Conservation (phyloP, 2,797 vertebrate species). For the Spinus olivaceus region DNA sequence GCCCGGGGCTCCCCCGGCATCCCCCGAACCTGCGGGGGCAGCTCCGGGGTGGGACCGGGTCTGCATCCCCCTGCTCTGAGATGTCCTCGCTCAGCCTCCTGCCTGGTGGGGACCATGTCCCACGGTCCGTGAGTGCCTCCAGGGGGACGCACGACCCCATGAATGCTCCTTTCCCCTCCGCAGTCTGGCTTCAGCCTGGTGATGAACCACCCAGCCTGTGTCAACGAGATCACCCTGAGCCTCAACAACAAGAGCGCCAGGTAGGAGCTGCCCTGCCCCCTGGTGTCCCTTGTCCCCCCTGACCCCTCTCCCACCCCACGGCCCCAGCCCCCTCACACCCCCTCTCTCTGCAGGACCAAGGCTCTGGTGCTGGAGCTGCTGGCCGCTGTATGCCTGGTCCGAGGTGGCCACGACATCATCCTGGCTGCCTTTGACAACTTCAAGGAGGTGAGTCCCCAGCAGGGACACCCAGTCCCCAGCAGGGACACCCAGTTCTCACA, state of each 20-base stretch:
- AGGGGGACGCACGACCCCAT: accelerated
- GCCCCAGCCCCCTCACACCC: background rate
- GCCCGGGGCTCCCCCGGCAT: background rate
- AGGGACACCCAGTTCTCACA: background rate
- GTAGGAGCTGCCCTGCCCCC: slow-evolving; percentile 46
- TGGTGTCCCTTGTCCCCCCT: background rate
- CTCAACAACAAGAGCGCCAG: slow-evolving; percentile 90
- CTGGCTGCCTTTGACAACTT: slow-evolving; percentile 93
- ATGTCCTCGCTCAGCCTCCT: background rate
- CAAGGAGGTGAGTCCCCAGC: slow-evolving; percentile 80
- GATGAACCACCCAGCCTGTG: slow-evolving; percentile 90
- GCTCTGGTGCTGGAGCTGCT: slow-evolving; percentile 92
- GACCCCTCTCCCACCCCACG: accelerated
- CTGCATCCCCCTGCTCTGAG: background rate
- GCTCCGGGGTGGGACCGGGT: background rate
- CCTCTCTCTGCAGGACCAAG: slow-evolving; percentile 80
- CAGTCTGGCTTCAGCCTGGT: slow-evolving; percentile 94
- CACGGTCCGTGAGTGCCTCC: background rate
- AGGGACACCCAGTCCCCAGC: accelerated
- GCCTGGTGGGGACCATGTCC: background rate
- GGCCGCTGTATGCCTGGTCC: slow-evolving; percentile 92
- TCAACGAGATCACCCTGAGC: slow-evolving; percentile 93
- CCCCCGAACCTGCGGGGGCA: accelerated
- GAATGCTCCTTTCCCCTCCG: background rate
- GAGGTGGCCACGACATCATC: slow-evolving; percentile 94